phyloP scores from a whole-genome alignment of 2,113 vertebrate species.

The Bolborhynchus lineola region DNA sequence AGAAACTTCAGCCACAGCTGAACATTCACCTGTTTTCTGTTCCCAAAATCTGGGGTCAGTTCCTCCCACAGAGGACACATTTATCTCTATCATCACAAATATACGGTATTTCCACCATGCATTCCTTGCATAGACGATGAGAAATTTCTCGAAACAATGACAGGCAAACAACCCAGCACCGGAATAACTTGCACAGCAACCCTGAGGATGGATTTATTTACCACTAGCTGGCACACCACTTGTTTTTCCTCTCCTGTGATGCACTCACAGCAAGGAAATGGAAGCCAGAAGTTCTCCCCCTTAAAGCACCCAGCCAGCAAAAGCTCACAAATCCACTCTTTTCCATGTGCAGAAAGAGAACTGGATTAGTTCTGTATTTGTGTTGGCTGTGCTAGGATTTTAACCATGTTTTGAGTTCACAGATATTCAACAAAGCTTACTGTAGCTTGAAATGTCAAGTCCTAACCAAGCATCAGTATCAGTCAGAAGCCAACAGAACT shows the following conservation, averaged over 20 bases:
- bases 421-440: rapidly evolving
- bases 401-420: not conserved
- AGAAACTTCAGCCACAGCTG: not conserved
- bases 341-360: rapidly evolving
- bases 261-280: not conserved
- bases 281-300: not conserved
- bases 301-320: not conserved
- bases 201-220: rapidly evolving
- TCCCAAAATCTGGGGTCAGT: not conserved
- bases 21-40: not conserved
- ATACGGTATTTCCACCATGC: not conserved
- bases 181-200: not conserved
- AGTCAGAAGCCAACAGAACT: not conserved
- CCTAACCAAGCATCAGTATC: not conserved
- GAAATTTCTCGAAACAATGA: not conserved
- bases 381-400: not conserved
- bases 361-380: too few relatives aligned
- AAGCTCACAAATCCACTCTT: not conserved
- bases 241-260: not conserved
- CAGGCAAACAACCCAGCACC: not conserved
- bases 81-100: not conserved
- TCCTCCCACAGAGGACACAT: not conserved
- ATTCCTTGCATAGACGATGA: not conserved
- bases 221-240: not conserved
- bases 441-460: not conserved